phyloP scores from a whole-genome alignment of 1,140 invertebrate genomes.

The Trachymyrmex cornetzi region DNA sequence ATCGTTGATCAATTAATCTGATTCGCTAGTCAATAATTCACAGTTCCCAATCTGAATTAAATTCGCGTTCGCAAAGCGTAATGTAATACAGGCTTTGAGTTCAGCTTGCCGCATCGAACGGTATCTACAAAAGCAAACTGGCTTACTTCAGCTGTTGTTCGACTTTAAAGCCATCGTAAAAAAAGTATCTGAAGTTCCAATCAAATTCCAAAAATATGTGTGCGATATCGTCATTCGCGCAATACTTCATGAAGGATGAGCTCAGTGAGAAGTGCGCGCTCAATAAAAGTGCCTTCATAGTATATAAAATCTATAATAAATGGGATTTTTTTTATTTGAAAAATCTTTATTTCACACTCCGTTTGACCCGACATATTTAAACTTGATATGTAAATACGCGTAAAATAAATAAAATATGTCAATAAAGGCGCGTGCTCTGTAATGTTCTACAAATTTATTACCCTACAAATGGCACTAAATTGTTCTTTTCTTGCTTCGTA shows the following conservation, averaged over 20 bases:
- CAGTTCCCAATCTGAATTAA: no score
- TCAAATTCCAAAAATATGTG: constrained; percentile 14
- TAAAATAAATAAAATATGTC: neutral
- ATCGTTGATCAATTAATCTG: no score
- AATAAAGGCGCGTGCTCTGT: neutral
- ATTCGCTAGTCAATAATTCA: no score
- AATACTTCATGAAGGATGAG: neutral
- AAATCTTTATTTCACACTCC: constrained; percentile 28
- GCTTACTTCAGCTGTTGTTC: neutral
- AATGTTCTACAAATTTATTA: neutral
- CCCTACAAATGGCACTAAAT: neutral
- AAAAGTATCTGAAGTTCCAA: neutral
- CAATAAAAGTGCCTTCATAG: constrained; percentile 10
- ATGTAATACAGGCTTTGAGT: neutral
- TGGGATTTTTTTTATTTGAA: constrained; percentile 18
- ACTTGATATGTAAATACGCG: constrained; percentile 8
- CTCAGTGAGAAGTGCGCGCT: neutral
- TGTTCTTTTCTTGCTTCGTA: neutral
- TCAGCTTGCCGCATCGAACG: neutral
- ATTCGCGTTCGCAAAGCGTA: no score
- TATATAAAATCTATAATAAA: constrained; percentile 32
- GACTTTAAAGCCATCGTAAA: neutral
- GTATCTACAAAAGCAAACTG: neutral
- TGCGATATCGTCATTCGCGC: neutral
- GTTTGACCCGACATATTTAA: constrained; percentile 5